A percentile compares a stretch with the other conserved stretches of the same genome.
Conservation (phyloP, 2,797 vertebrate genomes). For the Lepilemur ruficaudatus region DNA sequence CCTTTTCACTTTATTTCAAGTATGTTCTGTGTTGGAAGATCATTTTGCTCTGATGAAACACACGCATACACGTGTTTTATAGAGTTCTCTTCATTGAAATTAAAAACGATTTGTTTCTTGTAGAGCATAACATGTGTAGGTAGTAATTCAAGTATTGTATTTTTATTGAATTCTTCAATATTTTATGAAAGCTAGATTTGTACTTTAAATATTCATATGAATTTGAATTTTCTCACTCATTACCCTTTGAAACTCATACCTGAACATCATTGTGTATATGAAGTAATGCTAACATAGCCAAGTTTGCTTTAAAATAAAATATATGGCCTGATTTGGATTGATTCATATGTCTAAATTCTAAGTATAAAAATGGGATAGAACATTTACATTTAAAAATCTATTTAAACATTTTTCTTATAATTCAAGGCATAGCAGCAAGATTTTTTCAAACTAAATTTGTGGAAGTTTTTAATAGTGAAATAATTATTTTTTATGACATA, state of each 20-base stretch:
- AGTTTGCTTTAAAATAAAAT: not conserved
- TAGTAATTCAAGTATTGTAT: not conserved
- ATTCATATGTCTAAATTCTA: not conserved
- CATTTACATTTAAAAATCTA: not conserved
- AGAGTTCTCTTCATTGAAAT: not conserved
- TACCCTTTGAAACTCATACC: not conserved
- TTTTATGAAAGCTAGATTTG: not conserved
- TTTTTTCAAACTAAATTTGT: not conserved
- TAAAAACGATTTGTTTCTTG: slow-evolving; percentile 8
- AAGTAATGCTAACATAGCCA: not conserved
- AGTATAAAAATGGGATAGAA: not conserved
- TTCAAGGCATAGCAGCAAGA: not conserved
- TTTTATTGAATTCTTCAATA: not conserved
- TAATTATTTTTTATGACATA: not conserved
- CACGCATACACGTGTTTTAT: not conserved
- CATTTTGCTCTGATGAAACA: slow-evolving; percentile 21
- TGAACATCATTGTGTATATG: not conserved
- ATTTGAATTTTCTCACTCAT: not conserved
- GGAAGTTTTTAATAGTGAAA: not conserved
- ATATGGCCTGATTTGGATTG: not conserved
- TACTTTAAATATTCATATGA: not conserved
- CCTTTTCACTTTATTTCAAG: slow-evolving; percentile 52
- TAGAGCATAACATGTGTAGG: not conserved
- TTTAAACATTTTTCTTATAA: not conserved
- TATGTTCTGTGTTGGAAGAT: slow-evolving; percentile 46